A percentile compares a stretch with the other conserved stretches of the same genome.
These are phyloP conservation scores for Pogonocherus hispidulus DNA, from an alignment of 2,888 invertebrate species.

Conservation along the genomic window DNA sequence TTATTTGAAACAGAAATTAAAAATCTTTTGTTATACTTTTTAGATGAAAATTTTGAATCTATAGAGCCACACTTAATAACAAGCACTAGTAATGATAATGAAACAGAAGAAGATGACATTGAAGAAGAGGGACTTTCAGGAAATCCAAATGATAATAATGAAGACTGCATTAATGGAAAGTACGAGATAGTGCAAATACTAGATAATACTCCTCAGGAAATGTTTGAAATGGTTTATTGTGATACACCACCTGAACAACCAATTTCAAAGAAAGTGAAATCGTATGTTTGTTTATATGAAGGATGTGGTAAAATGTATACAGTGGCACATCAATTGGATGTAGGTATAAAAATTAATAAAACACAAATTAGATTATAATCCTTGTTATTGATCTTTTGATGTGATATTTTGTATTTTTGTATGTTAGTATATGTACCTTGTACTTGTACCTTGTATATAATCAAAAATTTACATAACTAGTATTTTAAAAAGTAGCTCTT, in stretches of 20 bases:
- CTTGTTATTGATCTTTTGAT: neutral
- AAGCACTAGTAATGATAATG: slow-evolving; percentile 41
- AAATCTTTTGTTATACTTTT: slow-evolving; percentile 14
- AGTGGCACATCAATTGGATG: slow-evolving; percentile 70
- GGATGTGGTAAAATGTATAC: slow-evolving; percentile 70
- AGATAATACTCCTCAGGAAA: slow-evolving; percentile 33
- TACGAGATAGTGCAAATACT: slow-evolving; percentile 33
- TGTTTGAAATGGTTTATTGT: slow-evolving; percentile 38
- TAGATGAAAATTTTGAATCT: slow-evolving; percentile 45
- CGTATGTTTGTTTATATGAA: slow-evolving; percentile 67
- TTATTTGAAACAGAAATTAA: neutral
- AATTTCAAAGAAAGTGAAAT: slow-evolving; percentile 57
- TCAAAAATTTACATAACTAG: too few species aligned
- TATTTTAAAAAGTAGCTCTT: too few species aligned
- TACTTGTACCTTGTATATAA: too few species aligned
- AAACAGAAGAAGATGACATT: slow-evolving; percentile 41
- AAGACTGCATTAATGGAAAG: slow-evolving; percentile 14
- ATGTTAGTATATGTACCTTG: too few species aligned
- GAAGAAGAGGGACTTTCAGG: slow-evolving; percentile 42
- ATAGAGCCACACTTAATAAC: slow-evolving; percentile 47
- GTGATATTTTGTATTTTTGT: too few species aligned
- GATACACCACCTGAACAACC: slow-evolving; percentile 30
- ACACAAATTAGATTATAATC: too few species aligned
- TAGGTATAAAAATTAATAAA: slow-evolving; percentile 48
- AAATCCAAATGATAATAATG: slow-evolving; percentile 27